These are phyloP conservation scores for Gadopsis bispinosus DNA, from an alignment of 2,797 vertebrate genomes.

Conservation along the genomic window DNA sequence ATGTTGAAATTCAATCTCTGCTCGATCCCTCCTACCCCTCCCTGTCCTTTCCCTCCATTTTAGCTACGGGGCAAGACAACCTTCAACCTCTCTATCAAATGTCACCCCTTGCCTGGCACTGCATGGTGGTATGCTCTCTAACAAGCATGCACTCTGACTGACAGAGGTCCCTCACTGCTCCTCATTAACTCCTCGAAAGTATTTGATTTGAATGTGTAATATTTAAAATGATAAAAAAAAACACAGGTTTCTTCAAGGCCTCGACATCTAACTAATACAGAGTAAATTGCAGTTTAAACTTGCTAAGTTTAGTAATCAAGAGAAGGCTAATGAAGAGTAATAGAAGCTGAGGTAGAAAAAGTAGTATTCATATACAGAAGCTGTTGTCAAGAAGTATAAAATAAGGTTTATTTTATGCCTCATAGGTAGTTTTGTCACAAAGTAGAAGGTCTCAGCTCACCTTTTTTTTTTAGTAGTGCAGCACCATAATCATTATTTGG, in stretches of 20 bases:
- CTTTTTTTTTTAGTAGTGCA: not conserved
- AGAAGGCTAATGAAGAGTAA: too few species aligned
- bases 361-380: too few species aligned
- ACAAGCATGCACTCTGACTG: constrained; percentile 56
- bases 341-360: too few species aligned
- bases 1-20: constrained; percentile 81
- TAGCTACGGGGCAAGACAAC: constrained; percentile 70
- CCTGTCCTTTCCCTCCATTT: constrained; percentile 71
- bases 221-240: not conserved
- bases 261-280: not conserved
- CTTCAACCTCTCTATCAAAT: constrained; percentile 80
- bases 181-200: not conserved
- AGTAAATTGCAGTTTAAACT: too few species aligned
- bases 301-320: too few species aligned
- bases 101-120: constrained; percentile 68
- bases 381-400: too few species aligned
- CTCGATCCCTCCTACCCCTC: constrained; percentile 62
- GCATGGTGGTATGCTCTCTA: constrained; percentile 42
- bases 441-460: not conserved
- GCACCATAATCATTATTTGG: not conserved
- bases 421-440: too few species aligned
- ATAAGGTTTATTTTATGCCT: too few species aligned
- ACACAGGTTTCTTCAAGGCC: too few species aligned
- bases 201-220: constrained; percentile 2
- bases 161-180: constrained; percentile 34